phyloP scores from a whole-genome alignment of 2,113 vertebrate species.

The Coturnix japonica region DNA sequence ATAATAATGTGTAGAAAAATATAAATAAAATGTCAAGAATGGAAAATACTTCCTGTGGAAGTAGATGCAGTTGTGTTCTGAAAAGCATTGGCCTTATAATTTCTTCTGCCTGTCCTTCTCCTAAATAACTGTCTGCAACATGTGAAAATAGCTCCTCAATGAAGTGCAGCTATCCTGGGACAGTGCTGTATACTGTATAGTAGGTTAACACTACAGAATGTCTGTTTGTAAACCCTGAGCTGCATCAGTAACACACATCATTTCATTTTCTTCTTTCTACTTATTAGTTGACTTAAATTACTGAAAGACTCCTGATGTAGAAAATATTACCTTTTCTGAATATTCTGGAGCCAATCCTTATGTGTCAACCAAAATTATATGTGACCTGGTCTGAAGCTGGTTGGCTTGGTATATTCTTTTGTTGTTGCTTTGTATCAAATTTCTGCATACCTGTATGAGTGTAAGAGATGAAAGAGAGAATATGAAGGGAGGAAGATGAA shows the following conservation, averaged over 20 bases:
- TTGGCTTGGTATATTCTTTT: background rate
- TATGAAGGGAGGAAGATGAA: background rate
- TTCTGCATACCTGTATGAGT: background rate
- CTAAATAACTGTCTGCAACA: background rate
- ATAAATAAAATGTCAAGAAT: background rate
- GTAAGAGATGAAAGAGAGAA: background rate
- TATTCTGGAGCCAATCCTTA: background rate
- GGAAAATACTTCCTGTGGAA: background rate
- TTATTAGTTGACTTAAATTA: background rate
- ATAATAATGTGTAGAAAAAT: background rate
- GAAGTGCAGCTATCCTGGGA: background rate
- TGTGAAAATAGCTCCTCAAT: background rate
- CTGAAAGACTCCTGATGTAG: background rate
- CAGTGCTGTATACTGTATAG: rapidly evolving
- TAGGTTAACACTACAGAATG: background rate
- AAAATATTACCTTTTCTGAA: background rate
- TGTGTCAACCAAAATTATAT: background rate
- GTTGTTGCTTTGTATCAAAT: background rate
- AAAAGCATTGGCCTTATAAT: background rate
- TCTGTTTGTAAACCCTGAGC: background rate
- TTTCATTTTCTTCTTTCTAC: background rate
- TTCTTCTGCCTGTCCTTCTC: background rate
- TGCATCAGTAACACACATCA: background rate
- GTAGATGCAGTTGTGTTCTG: background rate
- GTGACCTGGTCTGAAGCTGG: background rate